A percentile compares a stretch with the other conserved stretches of the same genome.
Conservation (phyloP, 2,797 vertebrate genomes). For the Spinibarbus caldwelli region DNA sequence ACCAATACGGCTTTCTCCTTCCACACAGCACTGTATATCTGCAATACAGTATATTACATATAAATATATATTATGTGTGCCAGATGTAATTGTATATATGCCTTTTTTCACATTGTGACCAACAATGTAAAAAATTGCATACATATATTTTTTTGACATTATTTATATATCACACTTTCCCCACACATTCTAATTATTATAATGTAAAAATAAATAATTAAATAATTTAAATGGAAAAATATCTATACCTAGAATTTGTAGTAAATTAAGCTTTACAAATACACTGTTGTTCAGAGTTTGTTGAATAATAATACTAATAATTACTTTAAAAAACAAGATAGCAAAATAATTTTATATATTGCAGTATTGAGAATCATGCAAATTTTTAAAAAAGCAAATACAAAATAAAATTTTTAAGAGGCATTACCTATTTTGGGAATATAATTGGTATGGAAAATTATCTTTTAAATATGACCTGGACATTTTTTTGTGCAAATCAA, state of each 20-base stretch:
- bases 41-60: constrained; percentile 34
- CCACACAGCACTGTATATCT: constrained; percentile 95
- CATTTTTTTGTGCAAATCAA: not conserved
- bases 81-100: not conserved
- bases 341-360: too few species aligned
- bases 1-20: constrained; percentile 90
- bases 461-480: not conserved
- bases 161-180: not conserved
- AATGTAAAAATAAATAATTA: not conserved
- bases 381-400: too few species aligned
- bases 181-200: not conserved
- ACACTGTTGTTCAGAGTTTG: not conserved
- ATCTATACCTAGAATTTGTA: not conserved
- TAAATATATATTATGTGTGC: not conserved
- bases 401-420: too few species aligned
- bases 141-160: not conserved
- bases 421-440: not conserved
- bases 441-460: not conserved
- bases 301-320: not conserved
- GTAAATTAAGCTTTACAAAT: not conserved
- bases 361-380: too few species aligned
- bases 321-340: not conserved
- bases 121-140: not conserved
- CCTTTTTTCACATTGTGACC: not conserved
- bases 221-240: not conserved